Evolutionary conservation across 1,140 invertebrate species (phyloP), one percentile per base, ranked within the genome.

Genomic region (Rhynchophorus ferrugineus): DNA sequence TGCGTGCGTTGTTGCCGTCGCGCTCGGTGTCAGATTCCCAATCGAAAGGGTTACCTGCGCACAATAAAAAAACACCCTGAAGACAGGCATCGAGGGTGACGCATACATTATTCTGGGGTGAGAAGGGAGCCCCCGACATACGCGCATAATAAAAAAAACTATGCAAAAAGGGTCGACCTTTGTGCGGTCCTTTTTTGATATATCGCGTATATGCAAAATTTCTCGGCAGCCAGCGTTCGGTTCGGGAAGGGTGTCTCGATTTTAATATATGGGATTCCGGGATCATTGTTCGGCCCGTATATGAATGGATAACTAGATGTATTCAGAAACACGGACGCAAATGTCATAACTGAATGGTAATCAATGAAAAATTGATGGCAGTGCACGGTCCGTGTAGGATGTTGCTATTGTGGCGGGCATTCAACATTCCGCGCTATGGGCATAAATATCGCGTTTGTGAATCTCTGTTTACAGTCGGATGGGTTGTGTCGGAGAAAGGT

Each of bases 301-400:
- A 66, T 69, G 65, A 67, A 68, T 69, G 66, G 60, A 58, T 69
- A 69, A 69, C 68, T 69, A 69, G 68, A 67, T 68, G 65, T 66
- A 69, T 69, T 69, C 66, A 69, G 51, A 59, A 65, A 61, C 60
- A 65, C 64, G 64, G 63, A 68, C 64, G 49, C 60, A 57, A 62
- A 58, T 69, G 67, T 68, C 67, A 69, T 68, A 69, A 69, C 67
- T 67, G 66, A 67, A 64, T 61, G 64, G 60, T 64, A 65, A 69
- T 69, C 68, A 69, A 69, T 69, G 59, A 62, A 57, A 63, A 64
- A 69, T 68, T 65, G 68, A 69, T 66, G 63, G 62, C 59, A 41
- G 50, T 41, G 46, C 22, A 54, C 45, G 49, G 56, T 58, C 57
- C 54, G 54, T 58, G 58, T 58, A 59, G 61, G 59, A 62, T 60